Percentiles rank a stretch among this genome's conserved stretches.
Conservation (phyloP, 2,888 invertebrate species). For the Sthenelais limicola region DNA sequence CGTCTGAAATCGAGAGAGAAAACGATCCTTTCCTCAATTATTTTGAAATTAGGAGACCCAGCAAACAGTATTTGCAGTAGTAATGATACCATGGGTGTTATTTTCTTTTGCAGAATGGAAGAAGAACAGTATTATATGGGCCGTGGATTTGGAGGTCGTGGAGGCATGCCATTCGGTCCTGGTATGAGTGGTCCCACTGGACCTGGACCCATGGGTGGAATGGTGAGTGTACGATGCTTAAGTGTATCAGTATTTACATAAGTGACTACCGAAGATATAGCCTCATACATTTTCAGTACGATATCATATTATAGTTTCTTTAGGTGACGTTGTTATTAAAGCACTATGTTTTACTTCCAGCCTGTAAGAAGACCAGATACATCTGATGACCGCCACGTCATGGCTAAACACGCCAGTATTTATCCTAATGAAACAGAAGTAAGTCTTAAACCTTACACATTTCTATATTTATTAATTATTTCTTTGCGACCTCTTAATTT, state of each 20-base stretch:
- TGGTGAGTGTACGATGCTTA: constrained; percentile 5
- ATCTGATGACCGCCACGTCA: constrained; percentile 95
- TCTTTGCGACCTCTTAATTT: too few relatives aligned
- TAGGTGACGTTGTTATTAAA: background rate
- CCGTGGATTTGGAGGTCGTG: constrained; percentile 32
- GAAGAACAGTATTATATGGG: constrained; percentile 83
- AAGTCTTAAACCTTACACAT: constrained; percentile 24
- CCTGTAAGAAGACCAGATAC: constrained; percentile 85
- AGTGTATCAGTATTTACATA: background rate
- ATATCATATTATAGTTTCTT: background rate
- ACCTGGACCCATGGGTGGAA: constrained; percentile 54
- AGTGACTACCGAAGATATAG: background rate
- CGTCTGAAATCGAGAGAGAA: too few relatives aligned
- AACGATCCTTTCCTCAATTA: too few relatives aligned
- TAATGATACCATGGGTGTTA: background rate
- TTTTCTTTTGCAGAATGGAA: constrained; percentile 76
- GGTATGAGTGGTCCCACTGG: constrained; percentile 38
- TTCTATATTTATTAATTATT: background rate
- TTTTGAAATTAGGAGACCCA: too few relatives aligned
- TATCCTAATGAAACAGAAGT: constrained; percentile 91
- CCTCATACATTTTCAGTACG: background rate
- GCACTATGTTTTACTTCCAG: constrained; percentile 46
- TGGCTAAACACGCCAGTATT: constrained; percentile 92
- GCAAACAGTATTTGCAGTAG: too few relatives aligned
- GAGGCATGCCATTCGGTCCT: constrained; percentile 38